Evolutionary conservation across 2,888 invertebrate species (phyloP).

Genomic region (Archips crataeganus): DNA sequence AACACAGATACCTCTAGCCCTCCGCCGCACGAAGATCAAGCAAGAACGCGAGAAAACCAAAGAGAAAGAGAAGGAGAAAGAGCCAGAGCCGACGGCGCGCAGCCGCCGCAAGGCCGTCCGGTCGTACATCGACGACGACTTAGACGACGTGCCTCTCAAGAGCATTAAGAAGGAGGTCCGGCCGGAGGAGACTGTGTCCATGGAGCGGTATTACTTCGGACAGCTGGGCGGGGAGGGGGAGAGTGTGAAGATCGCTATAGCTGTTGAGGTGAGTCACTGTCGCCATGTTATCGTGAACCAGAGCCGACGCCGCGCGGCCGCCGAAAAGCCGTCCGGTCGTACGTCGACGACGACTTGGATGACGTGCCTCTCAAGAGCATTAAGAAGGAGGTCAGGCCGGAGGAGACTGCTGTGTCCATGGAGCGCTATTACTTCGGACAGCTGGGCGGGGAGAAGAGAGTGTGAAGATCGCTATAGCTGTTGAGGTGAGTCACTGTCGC

Average conservation of each 20-base stretch:
- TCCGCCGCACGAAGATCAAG: constrained; percentile 76
- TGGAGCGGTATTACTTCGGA: constrained; percentile 89
- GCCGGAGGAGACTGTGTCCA: constrained; percentile 80
- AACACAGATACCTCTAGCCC: constrained; percentile 69
- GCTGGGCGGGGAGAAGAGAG: constrained; percentile 60
- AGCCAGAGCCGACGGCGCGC: constrained; percentile 51
- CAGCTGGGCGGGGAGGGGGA: constrained; percentile 68
- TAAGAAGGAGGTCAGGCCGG: constrained; percentile 74
- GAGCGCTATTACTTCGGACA: constrained; percentile 89
- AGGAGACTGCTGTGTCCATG: constrained; percentile 84
- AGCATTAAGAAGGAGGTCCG: constrained; percentile 75
- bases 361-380: constrained; percentile 75
- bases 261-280: constrained; percentile 67
- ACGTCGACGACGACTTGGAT: constrained; percentile 71
- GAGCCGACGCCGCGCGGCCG: too few relatives aligned
- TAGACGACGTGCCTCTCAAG: constrained; percentile 75
- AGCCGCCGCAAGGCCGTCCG: constrained; percentile 66
- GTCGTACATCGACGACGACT: constrained; percentile 69
- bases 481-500: constrained; percentile 61
- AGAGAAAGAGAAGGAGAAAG: constrained; percentile 56
- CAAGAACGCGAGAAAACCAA: constrained; percentile 65
- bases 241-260: constrained; percentile 60
- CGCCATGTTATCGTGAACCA: too few relatives aligned
- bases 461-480: constrained; percentile 66
- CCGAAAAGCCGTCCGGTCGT: constrained; percentile 62